Conservation (phyloP, 2,113 vertebrate species). For the Andinoacara biseriatus region DNA sequence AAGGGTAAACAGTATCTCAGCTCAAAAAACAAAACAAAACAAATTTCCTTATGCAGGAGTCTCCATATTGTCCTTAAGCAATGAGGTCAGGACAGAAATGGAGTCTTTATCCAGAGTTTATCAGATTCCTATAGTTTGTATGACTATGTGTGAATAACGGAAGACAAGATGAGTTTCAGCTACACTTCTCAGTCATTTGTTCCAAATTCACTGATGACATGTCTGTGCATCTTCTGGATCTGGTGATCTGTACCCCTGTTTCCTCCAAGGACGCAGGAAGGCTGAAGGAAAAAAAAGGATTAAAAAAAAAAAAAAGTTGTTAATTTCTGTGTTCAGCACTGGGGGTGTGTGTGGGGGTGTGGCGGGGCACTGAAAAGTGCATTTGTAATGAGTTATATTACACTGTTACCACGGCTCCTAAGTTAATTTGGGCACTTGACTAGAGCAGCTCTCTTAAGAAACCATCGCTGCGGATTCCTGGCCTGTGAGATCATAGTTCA, state of each 20-base stretch:
- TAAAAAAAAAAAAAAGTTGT: no score
- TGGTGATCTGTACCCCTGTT: slow-evolving; percentile 7
- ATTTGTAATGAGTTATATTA: slow-evolving; percentile 26
- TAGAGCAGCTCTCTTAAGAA: slow-evolving; percentile 64
- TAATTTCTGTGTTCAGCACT: not conserved
- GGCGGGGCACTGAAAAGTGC: not conserved
- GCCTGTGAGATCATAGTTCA: slow-evolving; percentile 74
- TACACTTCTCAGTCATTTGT: slow-evolving; percentile 4
- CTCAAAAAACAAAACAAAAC: not conserved
- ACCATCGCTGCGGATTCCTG: slow-evolving; percentile 63
- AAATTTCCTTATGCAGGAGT: not conserved
- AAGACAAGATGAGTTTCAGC: not conserved
- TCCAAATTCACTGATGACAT: slow-evolving; percentile 6
- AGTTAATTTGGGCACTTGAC: slow-evolving; percentile 68
- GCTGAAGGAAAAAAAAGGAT: slow-evolving; percentile 15
- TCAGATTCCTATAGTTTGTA: not conserved
- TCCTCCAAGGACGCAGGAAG: not conserved
- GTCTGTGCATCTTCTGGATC: slow-evolving; percentile 5
- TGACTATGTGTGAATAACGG: not conserved
- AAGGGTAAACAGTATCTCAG: slow-evolving; percentile 10
- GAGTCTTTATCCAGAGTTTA: not conserved
- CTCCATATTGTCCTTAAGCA: slow-evolving; percentile 1
- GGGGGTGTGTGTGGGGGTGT: no score
- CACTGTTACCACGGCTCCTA: slow-evolving; percentile 65
- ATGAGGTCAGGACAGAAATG: not conserved